A percentile compares a stretch with the other conserved stretches of the same genome.
These are phyloP conservation scores for Chrysolina oricalcia DNA, from an alignment of 2,888 invertebrate genomes.

Conservation along the genomic window DNA sequence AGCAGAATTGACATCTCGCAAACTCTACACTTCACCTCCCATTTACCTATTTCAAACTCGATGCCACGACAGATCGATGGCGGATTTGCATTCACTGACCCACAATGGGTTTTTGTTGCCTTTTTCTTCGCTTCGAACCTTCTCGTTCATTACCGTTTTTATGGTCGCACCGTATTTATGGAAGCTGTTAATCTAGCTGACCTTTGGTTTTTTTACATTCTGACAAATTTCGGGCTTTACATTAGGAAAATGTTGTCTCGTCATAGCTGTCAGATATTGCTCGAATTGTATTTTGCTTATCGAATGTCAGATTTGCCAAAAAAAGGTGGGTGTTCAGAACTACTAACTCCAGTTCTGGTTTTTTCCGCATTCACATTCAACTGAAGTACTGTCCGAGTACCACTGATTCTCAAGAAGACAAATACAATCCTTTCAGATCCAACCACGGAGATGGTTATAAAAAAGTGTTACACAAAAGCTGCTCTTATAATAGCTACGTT, in stretches of 20 bases:
- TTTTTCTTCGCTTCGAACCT: slow-evolving; percentile 37
- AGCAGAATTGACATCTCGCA: slow-evolving; percentile 73
- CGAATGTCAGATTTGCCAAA: too few relatives aligned
- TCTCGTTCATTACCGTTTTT: slow-evolving; percentile 50
- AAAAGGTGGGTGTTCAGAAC: too few relatives aligned
- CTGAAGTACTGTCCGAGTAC: too few relatives aligned
- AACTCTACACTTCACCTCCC: slow-evolving; percentile 63
- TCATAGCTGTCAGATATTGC: background rate
- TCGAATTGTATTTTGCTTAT: background rate
- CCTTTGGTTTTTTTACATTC: slow-evolving; percentile 17
- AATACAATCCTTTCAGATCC: too few relatives aligned
- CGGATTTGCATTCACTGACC: slow-evolving; percentile 59
- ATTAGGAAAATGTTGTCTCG: background rate
- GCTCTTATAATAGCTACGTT: too few relatives aligned
- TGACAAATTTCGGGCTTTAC: background rate
- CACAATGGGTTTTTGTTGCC: slow-evolving; percentile 51
- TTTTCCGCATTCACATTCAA: too few relatives aligned
- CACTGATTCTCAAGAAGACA: too few relatives aligned
- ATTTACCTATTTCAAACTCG: slow-evolving; percentile 63
- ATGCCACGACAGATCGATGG: slow-evolving; percentile 48
- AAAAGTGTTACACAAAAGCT: too few relatives aligned
- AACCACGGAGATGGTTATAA: too few relatives aligned
- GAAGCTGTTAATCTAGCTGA: slow-evolving; percentile 18
- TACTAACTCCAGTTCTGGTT: too few relatives aligned
- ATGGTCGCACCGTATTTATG: slow-evolving; percentile 33